Evolutionary conservation across 2,113 vertebrate genomes (phyloP).

Genomic region (Pleuronectes platessa): DNA sequence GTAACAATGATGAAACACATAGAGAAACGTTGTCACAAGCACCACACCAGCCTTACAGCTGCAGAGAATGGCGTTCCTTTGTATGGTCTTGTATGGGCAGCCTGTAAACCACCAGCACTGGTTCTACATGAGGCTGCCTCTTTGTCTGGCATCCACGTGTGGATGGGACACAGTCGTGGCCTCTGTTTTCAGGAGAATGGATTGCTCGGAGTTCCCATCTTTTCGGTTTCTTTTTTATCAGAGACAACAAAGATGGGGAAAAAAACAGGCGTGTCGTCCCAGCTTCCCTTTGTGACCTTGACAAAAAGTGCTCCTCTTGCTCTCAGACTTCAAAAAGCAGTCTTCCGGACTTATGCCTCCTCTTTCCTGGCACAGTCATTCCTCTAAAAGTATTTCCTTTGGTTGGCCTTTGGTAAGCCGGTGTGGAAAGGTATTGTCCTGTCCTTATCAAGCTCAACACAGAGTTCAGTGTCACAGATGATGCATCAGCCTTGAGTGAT

Average conservation of each 20-base stretch:
- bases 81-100: constrained; percentile 63
- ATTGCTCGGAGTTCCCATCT: constrained; percentile 62
- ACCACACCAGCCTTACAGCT: constrained; percentile 56
- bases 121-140: constrained; percentile 57
- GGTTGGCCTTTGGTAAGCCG: constrained; percentile 44
- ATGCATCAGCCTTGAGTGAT: constrained; percentile 64
- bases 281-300: constrained; percentile 63
- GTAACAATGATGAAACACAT: constrained; percentile 55
- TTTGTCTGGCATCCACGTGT: constrained; percentile 72
- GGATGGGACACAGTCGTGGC: constrained; percentile 69
- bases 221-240: constrained; percentile 61
- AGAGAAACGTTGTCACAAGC: constrained; percentile 52
- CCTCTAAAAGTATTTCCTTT: constrained; percentile 73
- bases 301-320: constrained; percentile 58
- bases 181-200: constrained; percentile 75
- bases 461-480: constrained; percentile 49
- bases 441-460: constrained; percentile 56
- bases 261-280: constrained; percentile 54
- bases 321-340: constrained; percentile 62
- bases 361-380: constrained; percentile 67
- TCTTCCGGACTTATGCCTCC: constrained; percentile 58
- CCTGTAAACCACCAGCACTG: constrained; percentile 62
- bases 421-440: constrained; percentile 62
- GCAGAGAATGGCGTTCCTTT: constrained; percentile 71
- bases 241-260: constrained; percentile 68